Conservation (phyloP, 2,113 vertebrate genomes). For the Plestiodon gilberti region DNA sequence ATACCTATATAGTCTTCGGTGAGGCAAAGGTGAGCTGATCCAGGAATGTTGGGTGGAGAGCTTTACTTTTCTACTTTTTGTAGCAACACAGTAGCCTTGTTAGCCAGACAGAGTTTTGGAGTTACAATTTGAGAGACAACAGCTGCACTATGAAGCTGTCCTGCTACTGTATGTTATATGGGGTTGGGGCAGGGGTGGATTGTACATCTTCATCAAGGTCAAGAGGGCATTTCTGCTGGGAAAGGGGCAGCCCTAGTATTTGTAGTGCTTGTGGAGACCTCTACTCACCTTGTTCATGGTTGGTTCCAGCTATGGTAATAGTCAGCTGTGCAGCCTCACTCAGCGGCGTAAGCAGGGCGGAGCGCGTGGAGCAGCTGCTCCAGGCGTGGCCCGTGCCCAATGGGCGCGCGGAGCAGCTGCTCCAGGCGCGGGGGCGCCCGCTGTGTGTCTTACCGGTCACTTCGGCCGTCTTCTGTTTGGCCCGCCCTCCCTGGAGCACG, state of each 20-base stretch:
- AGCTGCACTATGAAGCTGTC: fast-evolving
- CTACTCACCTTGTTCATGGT: not conserved
- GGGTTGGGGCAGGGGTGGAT: not conserved
- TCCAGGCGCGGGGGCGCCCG: too few species aligned
- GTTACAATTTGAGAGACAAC: not conserved
- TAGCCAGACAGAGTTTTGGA: not conserved
- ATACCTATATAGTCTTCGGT: conserved; percentile 98
- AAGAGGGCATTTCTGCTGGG: not conserved
- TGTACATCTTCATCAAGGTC: not conserved
- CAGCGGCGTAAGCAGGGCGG: too few species aligned
- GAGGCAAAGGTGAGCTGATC: conserved; percentile 89
- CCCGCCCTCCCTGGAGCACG: too few species aligned
- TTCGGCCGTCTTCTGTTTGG: too few species aligned
- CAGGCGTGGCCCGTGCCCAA: too few species aligned
- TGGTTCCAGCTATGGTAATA: not conserved
- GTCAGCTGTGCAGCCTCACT: fast-evolving
- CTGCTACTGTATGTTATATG: not conserved
- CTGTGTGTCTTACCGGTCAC: too few species aligned
- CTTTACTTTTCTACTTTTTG: fast-evolving
- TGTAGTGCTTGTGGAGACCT: not conserved
- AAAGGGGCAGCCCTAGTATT: not conserved
- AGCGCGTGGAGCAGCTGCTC: too few species aligned
- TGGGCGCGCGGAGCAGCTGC: too few species aligned
- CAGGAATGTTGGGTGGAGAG: not conserved
- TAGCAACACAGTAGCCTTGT: not conserved